phyloP scores from a whole-genome alignment of 2,888 invertebrate species.

The Micoletzkya japonica region DNA sequence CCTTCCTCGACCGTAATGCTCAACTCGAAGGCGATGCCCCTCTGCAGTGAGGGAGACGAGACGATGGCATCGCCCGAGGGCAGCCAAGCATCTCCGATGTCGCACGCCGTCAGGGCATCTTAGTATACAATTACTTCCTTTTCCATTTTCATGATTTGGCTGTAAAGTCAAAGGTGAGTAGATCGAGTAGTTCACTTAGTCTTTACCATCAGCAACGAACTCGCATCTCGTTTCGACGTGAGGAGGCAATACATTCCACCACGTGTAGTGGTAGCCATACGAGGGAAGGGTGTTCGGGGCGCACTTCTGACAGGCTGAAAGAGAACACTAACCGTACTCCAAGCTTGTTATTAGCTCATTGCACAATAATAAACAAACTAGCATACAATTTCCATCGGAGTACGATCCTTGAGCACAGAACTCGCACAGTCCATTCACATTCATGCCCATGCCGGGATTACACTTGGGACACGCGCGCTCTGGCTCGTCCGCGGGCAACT shows the following conservation, averaged over 20 bases:
- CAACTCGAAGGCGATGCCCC: constrained; percentile 68
- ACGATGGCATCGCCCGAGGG: constrained; percentile 68
- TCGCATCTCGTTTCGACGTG: constrained; percentile 67
- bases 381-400: constrained; percentile 65
- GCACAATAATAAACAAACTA: neutral
- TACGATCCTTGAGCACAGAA: constrained; percentile 68
- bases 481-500: constrained; percentile 41
- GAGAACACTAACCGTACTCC: neutral
- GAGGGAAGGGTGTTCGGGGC: constrained; percentile 69
- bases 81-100: constrained; percentile 67
- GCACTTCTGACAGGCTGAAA: constrained; percentile 58
- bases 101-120: constrained; percentile 55
- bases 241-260: constrained; percentile 68
- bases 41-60: constrained; percentile 68
- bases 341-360: neutral
- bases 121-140: too few relatives aligned
- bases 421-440: constrained; percentile 65
- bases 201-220: constrained; percentile 64
- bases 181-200: neutral
- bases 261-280: constrained; percentile 67
- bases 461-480: constrained; percentile 68
- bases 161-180: neutral
- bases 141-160: too few relatives aligned
- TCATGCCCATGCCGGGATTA: constrained; percentile 69
- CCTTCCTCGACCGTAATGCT: constrained; percentile 67